phyloP scores from a whole-genome alignment of 1,140 invertebrate species.

The Microplitis demolitor region DNA sequence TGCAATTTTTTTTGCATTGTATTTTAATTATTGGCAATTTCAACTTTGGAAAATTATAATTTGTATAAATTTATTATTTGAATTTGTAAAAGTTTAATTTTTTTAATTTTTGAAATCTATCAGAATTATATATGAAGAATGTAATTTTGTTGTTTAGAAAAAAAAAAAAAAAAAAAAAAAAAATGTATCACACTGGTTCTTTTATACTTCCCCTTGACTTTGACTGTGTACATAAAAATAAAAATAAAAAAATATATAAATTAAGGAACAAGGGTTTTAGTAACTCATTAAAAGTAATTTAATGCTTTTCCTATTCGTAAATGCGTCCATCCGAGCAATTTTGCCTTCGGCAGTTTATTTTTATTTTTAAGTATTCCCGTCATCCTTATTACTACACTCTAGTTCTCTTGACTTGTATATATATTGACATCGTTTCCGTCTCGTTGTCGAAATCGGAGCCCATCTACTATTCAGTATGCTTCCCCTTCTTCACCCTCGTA shows the following conservation, averaged over 20 bases:
- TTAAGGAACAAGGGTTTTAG: constrained; percentile 22
- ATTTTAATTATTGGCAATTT: too few relatives aligned
- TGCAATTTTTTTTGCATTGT: too few relatives aligned
- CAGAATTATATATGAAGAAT: too few relatives aligned
- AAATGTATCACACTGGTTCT: too few relatives aligned
- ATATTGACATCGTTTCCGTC: neutral
- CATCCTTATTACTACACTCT: constrained; percentile 6
- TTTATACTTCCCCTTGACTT: too few relatives aligned
- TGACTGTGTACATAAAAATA: neutral
- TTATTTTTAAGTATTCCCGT: constrained; percentile 54
- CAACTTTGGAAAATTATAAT: neutral
- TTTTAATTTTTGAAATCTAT: too few relatives aligned
- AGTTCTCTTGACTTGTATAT: too few relatives aligned
- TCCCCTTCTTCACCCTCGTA: neutral
- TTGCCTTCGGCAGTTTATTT: constrained; percentile 53
- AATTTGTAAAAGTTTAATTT: too few relatives aligned
- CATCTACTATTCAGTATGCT: neutral
- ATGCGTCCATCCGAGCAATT: constrained; percentile 52
- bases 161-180: too few relatives aligned
- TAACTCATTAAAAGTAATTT: constrained; percentile 49
- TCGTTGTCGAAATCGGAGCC: neutral
- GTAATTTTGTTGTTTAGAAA: too few relatives aligned
- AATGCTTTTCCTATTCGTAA: constrained; percentile 52
- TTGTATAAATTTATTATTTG: too few relatives aligned
- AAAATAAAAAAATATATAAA: neutral